Evolutionary conservation across 2,888 invertebrate genomes (phyloP).

Genomic region (Melinaea menophilus): DNA sequence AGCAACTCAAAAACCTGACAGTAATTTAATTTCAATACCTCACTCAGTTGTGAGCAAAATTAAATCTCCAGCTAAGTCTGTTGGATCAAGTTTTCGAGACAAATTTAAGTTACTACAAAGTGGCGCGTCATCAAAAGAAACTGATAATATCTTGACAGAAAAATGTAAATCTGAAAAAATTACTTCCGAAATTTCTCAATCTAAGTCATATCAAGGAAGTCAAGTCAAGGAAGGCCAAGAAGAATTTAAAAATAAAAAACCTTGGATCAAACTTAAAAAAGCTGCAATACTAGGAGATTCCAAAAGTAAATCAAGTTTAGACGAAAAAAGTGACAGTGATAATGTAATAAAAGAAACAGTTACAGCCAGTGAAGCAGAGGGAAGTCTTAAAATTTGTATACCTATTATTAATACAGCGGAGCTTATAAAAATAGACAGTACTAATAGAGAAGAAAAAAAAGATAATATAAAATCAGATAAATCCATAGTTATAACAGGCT

Average conservation of each 20-base stretch:
- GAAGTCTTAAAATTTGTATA: constrained; percentile 56
- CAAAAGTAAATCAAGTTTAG: constrained; percentile 61
- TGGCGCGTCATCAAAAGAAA: constrained; percentile 52
- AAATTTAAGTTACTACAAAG: constrained; percentile 71
- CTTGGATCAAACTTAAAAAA: constrained; percentile 88
- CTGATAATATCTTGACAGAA: constrained; percentile 46
- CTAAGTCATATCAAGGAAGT: constrained; percentile 14
- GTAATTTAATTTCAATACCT: constrained; percentile 70
- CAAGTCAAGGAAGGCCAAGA: constrained; percentile 47
- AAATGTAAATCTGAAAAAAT: constrained; percentile 58
- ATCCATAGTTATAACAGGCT: constrained; percentile 64
- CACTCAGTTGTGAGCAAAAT: constrained; percentile 75
- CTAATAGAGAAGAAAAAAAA: constrained; percentile 60
- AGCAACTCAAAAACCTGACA: constrained; percentile 69
- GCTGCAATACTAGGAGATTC: constrained; percentile 80
- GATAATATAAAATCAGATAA: constrained; percentile 61
- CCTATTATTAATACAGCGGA: constrained; percentile 67
- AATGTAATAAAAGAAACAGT: constrained; percentile 39
- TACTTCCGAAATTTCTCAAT: constrained; percentile 53
- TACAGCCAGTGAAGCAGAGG: constrained; percentile 42
- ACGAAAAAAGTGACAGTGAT: constrained; percentile 54
- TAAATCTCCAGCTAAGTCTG: constrained; percentile 72
- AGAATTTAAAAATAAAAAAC: constrained; percentile 75
- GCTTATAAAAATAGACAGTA: constrained; percentile 73
- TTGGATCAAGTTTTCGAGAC: constrained; percentile 70